Base-by-base conservation (phyloP, 2,888 invertebrate genomes). In the Limenitis camilla region DNA sequence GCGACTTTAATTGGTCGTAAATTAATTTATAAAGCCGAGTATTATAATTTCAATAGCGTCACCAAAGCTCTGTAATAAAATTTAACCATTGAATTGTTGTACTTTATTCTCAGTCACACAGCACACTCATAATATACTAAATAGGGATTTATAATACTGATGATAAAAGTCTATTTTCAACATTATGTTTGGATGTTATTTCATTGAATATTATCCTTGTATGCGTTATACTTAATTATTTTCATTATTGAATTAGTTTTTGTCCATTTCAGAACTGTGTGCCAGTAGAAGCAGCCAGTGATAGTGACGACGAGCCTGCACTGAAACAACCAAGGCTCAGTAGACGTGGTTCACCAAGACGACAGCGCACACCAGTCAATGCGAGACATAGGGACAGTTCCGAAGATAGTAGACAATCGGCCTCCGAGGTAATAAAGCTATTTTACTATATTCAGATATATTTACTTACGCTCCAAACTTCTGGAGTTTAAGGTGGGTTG, bases 231-330 rank as follows among this genome's bases (percentile, higher is more conserved):
- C n/a, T n/a, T n/a, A n/a, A n/a, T n/a, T n/a, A n/a, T n/a, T n/a
- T n/a, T n/a, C n/a, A n/a, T n/a, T n/a, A n/a, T n/a, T n/a, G n/a
- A n/a, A n/a, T n/a, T n/a, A n/a, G n/a, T n/a, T n/a, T n/a, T n/a
- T n/a, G n/a, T n/a, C n/a, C n/a, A n/a, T 88, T 90, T 52, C 89
- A 92, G 92, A 90, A 87, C 68, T 85, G 85, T 48, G 68, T 76
- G 55, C 76, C 88, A 64, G 81, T 81, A 52, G 88, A 89, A 66
- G 74, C 69, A 6, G 77, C 77, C 47, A 91, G 91, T 55, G 91
- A 92, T 72, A 92, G 92, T 69, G 92, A 93, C 89, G 93, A 93
- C 79, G 94, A 93, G 70, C 94, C 94, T 45, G 92, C 91, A 49
- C 86, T 90, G 59, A 94, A 94, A 72, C 91, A 92, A 69, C 93